A percentile compares a stretch with the other conserved stretches of the same genome.
Evolutionary conservation across 2,888 invertebrate species (phyloP).

Genomic region (Mythimna pallens): DNA sequence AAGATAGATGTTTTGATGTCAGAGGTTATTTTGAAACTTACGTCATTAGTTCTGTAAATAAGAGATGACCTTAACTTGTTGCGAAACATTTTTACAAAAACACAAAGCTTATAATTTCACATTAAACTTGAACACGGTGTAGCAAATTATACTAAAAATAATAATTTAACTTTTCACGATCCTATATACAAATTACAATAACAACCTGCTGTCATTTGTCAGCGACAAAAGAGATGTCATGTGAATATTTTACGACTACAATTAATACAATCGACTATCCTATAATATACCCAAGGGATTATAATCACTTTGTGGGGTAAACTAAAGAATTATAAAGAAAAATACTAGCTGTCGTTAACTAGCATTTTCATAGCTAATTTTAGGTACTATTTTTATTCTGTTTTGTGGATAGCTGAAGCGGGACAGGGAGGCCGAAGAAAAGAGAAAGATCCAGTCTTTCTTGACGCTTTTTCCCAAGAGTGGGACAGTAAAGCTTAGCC

Average conservation of each 20-base stretch:
- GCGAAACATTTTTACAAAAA: conserved; percentile 73
- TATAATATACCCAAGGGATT: not conserved
- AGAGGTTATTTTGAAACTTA: conserved; percentile 65
- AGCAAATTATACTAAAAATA: conserved; percentile 3
- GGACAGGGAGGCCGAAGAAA: too few species aligned
- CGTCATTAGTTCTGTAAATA: conserved; percentile 70
- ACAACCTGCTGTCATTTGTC: conserved; percentile 6
- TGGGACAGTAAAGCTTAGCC: too few species aligned
- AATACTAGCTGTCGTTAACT: too few species aligned
- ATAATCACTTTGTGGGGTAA: not conserved
- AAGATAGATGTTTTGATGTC: conserved; percentile 24
- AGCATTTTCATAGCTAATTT: too few species aligned
- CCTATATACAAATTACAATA: not conserved
- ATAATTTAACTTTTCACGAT: conserved; percentile 6
- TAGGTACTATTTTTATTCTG: too few species aligned
- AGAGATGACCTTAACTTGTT: conserved; percentile 70
- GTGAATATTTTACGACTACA: not conserved
- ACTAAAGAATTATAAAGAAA: too few species aligned
- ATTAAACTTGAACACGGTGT: not conserved
- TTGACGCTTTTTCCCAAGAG: too few species aligned
- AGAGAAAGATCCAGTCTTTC: too few species aligned
- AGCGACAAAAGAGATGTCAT: conserved; percentile 13
- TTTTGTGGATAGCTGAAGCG: too few species aligned
- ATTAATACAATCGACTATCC: not conserved
- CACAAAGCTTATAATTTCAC: not conserved